Conservation (phyloP, 2,113 vertebrate genomes). For the Notiomystis cincta region DNA sequence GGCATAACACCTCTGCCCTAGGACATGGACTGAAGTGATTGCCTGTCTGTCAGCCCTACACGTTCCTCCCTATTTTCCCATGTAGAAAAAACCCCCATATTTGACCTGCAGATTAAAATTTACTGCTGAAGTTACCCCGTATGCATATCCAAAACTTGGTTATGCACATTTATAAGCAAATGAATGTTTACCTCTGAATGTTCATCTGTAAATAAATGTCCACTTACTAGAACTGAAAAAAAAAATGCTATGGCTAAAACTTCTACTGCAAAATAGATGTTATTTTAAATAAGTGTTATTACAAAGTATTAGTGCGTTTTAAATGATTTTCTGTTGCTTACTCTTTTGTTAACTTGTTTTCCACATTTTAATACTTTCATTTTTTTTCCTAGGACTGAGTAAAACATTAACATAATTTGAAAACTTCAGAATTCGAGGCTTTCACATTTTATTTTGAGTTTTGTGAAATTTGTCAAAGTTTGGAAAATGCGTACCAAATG, state of each 20-base stretch:
- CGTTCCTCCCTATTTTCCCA: neutral
- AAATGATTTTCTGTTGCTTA: conserved; percentile 42
- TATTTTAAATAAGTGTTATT: neutral
- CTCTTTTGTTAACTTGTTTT: conserved; percentile 44
- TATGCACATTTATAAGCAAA: neutral
- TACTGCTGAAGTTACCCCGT: neutral
- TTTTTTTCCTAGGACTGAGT: conserved; percentile 65
- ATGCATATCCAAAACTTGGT: neutral
- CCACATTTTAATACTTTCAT: conserved; percentile 58
- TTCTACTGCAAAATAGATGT: neutral
- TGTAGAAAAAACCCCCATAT: neutral
- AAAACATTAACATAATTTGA: conserved; percentile 66
- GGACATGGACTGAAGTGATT: neutral
- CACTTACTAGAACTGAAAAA: neutral
- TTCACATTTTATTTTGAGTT: conserved; percentile 59
- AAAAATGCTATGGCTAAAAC: neutral
- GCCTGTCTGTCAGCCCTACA: neutral
- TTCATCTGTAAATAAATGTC: neutral
- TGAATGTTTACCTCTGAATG: neutral
- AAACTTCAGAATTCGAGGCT: conserved; percentile 61
- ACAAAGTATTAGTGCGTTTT: neutral
- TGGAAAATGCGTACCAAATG: conserved; percentile 21
- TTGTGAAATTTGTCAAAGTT: conserved; percentile 54
- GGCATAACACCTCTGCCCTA: neutral
- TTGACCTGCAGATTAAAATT: neutral